Conservation (phyloP, 1,140 invertebrate species). For the Brevipalpus yothersi region DNA sequence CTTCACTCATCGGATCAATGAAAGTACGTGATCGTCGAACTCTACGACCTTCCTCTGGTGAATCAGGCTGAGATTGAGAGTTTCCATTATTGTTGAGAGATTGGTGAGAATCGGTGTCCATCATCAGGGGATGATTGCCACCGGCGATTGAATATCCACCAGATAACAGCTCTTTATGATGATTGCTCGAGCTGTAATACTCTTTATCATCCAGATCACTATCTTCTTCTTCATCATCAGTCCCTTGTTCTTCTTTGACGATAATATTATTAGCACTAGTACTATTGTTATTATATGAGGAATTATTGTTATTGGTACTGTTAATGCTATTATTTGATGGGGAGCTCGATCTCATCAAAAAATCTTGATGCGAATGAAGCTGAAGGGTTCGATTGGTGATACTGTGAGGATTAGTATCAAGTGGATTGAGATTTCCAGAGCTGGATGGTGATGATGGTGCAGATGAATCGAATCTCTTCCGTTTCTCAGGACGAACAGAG, state of each 20-base stretch:
- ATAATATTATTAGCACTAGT: not conserved
- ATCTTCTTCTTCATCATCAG: not conserved
- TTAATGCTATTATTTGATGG: no score
- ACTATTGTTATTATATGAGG: not conserved
- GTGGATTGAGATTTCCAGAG: not conserved
- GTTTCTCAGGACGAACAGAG: constrained; percentile 8
- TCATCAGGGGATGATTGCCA: not conserved
- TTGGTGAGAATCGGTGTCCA: not conserved
- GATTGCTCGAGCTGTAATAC: not conserved
- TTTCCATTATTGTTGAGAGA: not conserved
- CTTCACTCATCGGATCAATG: constrained; percentile 92
- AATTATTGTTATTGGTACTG: no score
- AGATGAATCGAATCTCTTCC: not conserved
- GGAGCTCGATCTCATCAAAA: no score
- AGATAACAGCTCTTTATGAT: not conserved
- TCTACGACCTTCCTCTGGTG: constrained; percentile 6
- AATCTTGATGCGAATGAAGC: not conserved
- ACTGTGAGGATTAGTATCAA: not conserved
- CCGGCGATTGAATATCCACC: not conserved
- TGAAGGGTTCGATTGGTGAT: not conserved
- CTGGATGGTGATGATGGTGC: not conserved
- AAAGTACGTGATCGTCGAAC: constrained; percentile 66
- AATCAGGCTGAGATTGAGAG: constrained; percentile 2
- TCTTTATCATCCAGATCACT: not conserved
- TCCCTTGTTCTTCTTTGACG: not conserved